These are phyloP conservation scores for Neotragus pygmaeus DNA, from an alignment of 2,113 vertebrate species.

Conservation along the genomic window DNA sequence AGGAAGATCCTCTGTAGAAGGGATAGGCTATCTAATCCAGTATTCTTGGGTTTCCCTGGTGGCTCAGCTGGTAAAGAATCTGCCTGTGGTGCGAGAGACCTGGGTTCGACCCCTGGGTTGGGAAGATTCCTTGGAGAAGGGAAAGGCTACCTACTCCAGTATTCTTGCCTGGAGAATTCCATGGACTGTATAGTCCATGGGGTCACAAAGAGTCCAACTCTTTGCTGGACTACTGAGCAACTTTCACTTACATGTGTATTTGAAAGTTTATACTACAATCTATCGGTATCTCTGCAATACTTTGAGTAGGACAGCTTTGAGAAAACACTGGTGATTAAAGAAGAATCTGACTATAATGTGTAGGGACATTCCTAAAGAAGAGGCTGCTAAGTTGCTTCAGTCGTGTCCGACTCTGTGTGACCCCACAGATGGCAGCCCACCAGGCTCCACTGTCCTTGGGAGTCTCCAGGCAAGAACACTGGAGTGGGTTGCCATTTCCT, in stretches of 20 bases:
- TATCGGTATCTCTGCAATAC: background rate
- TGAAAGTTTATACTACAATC: background rate
- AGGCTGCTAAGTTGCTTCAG: background rate
- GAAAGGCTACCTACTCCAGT: background rate
- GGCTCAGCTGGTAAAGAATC: background rate
- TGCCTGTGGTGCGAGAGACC: background rate
- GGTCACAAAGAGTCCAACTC: background rate
- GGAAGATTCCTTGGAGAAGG: background rate
- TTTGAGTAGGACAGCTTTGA: background rate
- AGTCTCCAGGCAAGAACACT: too few species aligned
- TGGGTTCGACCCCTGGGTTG: background rate
- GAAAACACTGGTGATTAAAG: background rate
- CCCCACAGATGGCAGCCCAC: too few species aligned
- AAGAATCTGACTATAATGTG: background rate
- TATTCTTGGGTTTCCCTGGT: background rate
- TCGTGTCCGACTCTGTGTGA: rapidly evolving
- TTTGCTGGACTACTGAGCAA: background rate
- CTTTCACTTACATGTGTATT: background rate
- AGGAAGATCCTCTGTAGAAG: background rate
- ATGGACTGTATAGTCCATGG: background rate
- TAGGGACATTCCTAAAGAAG: background rate
- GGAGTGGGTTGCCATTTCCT: too few species aligned
- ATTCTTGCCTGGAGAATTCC: background rate
- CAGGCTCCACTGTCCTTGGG: rapidly evolving
- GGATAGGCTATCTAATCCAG: background rate